Percentiles rank a stretch among this genome's conserved stretches.
phyloP scores from a whole-genome alignment of 2,888 invertebrate species.

The Xylocampa areola region DNA sequence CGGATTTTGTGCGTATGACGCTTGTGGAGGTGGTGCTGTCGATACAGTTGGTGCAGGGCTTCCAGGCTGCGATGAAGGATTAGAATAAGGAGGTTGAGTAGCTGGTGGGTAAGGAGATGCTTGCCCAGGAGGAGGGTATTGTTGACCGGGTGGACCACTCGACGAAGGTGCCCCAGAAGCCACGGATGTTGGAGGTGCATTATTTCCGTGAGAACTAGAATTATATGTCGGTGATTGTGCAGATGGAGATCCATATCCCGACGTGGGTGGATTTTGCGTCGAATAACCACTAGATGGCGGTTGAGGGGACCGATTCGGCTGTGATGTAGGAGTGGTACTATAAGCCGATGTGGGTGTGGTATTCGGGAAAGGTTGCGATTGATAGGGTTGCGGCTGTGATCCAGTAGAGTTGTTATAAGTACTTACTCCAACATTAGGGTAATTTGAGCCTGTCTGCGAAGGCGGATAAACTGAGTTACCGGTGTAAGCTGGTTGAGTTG shows the following conservation, averaged over 20 bases:
- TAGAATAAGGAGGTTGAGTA: conserved; percentile 89
- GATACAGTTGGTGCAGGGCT: conserved; percentile 87
- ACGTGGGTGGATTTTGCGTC: conserved; percentile 88
- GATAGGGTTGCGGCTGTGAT: conserved; percentile 86
- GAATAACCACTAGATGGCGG: conserved; percentile 89
- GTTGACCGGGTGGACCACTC: conserved; percentile 90
- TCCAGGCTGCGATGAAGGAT: conserved; percentile 88
- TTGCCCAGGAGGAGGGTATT: conserved; percentile 91
- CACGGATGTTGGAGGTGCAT: conserved; percentile 84
- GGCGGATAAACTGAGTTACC: conserved; percentile 86
- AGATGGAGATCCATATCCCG: conserved; percentile 91
- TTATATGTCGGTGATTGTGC: conserved; percentile 91
- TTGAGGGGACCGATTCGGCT: conserved; percentile 89
- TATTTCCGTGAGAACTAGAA: conserved; percentile 89
- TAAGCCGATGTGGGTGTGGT: conserved; percentile 88
- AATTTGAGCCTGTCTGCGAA: conserved; percentile 81
- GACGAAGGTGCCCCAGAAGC: conserved; percentile 87
- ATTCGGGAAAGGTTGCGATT: conserved; percentile 86
- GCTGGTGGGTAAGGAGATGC: conserved; percentile 91
- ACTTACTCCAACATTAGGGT: conserved; percentile 86
- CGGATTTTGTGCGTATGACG: conserved; percentile 89
- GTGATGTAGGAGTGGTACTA: conserved; percentile 87
- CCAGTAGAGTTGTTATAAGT: conserved; percentile 83
- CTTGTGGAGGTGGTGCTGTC: conserved; percentile 89
- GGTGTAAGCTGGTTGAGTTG: conserved; percentile 83